Conservation (phyloP, 2,797 vertebrate species). For the Coregonus sp. region DNA sequence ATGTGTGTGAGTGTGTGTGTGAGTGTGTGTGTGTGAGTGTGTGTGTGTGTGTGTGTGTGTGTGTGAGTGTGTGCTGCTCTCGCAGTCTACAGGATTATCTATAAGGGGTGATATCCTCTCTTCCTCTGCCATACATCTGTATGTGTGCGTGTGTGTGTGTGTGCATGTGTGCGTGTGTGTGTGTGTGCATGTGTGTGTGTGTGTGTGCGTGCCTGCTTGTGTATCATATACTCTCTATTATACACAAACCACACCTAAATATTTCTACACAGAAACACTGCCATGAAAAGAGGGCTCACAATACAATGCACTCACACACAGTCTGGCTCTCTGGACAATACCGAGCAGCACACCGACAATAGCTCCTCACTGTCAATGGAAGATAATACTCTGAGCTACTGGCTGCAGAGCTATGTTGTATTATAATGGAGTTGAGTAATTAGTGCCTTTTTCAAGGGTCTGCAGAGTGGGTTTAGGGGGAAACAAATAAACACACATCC, state of each 20-base stretch:
- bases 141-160: conserved; percentile 18
- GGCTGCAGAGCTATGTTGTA: background rate
- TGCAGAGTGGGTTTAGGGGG: background rate
- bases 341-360: background rate
- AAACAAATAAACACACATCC: background rate
- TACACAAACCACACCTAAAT: conserved; percentile 30
- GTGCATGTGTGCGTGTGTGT: conserved; percentile 10
- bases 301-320: background rate
- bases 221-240: background rate
- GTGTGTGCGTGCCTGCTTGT: background rate
- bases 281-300: conserved; percentile 20
- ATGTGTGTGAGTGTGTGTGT: too few relatives aligned
- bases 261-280: conserved; percentile 38
- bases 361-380: background rate
- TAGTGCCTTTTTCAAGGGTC: background rate
- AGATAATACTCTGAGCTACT: background rate
- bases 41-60: background rate
- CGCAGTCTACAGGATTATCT: conserved; percentile 37
- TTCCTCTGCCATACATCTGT: conserved; percentile 33
- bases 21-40: conserved; percentile 2
- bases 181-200: conserved; percentile 3
- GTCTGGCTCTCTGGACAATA: background rate
- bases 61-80: background rate
- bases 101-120: conserved; percentile 32
- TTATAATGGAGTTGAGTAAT: background rate